These are phyloP conservation scores for Empidonax alnorum DNA, from an alignment of 2,113 vertebrate species.

Conservation along the genomic window DNA sequence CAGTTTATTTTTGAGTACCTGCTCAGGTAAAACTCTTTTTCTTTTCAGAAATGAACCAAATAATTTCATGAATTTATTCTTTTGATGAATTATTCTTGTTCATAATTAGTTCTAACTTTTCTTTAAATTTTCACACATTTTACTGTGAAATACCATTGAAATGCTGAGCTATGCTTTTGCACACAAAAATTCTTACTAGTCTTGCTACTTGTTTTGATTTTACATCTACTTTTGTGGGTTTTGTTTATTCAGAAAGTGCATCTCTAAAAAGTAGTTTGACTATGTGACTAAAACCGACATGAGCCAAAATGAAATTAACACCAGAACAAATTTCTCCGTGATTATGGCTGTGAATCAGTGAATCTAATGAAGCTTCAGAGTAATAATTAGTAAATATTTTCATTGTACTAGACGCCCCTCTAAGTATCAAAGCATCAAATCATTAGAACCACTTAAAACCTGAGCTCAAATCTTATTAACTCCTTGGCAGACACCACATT, in stretches of 20 bases:
- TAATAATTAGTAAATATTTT: conserved; percentile 47
- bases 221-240: accelerated
- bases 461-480: conserved; percentile 29
- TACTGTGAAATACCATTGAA: background rate
- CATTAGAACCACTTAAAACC: conserved; percentile 22
- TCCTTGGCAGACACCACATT: background rate
- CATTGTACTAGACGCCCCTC: conserved; percentile 19
- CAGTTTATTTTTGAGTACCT: background rate
- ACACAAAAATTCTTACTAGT: background rate
- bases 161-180: background rate
- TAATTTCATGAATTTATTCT: background rate
- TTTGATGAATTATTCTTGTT: background rate
- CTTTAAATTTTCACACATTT: background rate
- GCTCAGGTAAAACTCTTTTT: background rate
- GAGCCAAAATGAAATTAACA: conserved; percentile 11
- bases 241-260: background rate
- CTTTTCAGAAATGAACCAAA: background rate
- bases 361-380: conserved; percentile 47
- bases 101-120: background rate
- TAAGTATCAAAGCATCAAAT: conserved; percentile 14
- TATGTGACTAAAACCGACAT: background rate
- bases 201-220: background rate
- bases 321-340: background rate
- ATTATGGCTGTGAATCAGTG: conserved; percentile 12
- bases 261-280: background rate